Conservation (phyloP, 2,797 vertebrate species). For the Poecilia wingei region DNA sequence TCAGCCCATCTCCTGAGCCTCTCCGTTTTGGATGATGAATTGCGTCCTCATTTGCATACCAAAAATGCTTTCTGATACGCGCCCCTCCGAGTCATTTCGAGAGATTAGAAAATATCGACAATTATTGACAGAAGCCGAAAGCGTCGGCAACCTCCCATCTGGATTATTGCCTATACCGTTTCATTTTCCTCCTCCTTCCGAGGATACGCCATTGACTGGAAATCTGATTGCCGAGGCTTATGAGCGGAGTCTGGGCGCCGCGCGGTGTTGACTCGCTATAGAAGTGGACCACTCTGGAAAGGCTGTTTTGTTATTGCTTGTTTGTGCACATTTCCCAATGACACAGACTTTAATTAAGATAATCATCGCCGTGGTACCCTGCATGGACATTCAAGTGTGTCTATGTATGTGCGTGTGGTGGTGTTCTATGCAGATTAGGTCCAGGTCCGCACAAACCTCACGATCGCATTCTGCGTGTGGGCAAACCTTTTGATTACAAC, state of each 20-base stretch:
- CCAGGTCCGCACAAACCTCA: conserved; percentile 32
- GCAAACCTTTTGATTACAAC: conserved; percentile 69
- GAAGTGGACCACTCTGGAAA: conserved; percentile 47
- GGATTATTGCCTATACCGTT: conserved; percentile 63
- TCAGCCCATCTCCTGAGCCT: conserved; percentile 59
- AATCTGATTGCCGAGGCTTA: conserved; percentile 66
- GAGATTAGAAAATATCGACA: conserved; percentile 77
- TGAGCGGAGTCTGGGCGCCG: conserved; percentile 37
- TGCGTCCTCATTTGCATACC: conserved; percentile 67
- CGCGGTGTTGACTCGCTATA: conserved; percentile 21
- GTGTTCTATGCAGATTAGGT: conserved; percentile 59
- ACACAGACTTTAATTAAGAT: conserved; percentile 81
- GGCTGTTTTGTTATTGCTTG: conserved; percentile 67
- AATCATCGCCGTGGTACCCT: conserved; percentile 69
- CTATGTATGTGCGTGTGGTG: not conserved
- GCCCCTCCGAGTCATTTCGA: conserved; percentile 58
- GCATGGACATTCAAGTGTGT: conserved; percentile 43
- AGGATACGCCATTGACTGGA: conserved; percentile 61
- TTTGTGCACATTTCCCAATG: conserved; percentile 75
- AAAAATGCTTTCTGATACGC: conserved; percentile 68
- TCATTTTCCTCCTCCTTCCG: conserved; percentile 52
- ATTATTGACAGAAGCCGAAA: conserved; percentile 70
- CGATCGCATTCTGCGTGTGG: conserved; percentile 63
- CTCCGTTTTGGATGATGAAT: conserved; percentile 74
- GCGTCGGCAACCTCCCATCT: conserved; percentile 52